Base-by-base conservation (phyloP, 2,113 vertebrate species). In the Grammomys surdaster region DNA sequence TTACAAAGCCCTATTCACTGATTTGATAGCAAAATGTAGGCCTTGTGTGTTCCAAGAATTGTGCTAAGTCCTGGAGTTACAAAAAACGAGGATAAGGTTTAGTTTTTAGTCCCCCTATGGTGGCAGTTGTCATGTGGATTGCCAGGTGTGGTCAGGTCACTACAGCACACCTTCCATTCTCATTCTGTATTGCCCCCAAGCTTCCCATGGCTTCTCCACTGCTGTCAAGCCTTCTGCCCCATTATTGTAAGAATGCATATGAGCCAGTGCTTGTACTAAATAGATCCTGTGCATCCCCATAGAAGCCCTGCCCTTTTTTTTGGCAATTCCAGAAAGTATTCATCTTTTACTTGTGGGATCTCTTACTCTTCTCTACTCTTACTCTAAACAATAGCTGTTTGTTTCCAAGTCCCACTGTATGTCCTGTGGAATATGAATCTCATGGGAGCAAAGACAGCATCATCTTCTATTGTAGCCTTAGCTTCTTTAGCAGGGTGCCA, bases 1-100 rank as follows among this genome's bases (percentile, higher is more conserved):
- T 93, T 93, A 31, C 33, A 93, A 91, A 95, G 90, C 24, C 81
- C 82, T 43, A 31, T 48, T 91, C 60, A 81, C 88, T 81, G 24
- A 76, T 86, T 58, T 56, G n/a, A 43, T 88, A 85, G 93, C 80
- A 92, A 86, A 82, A 87, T n/a, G 22, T 90, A 72, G 33, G 12
- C 63, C 69, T 93, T 80, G 31, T 48, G 7, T 88, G 69, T 81
- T 95, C n/a, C 40, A 92, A 16, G 76, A 19, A 51, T 90, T 95
- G 76, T 88, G 63, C 65, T 93, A 43, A 72, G 67, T 93, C 78
- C 33, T 73, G 11, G 26, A 86, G 67, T 13, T 90, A 19, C 36
- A 40, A 31, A 84, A 75, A 75, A 69, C 54, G n/a, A 89, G 28
- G 75, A 14, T 28, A 40, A 69, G 78, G 67, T 73, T 90, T n/a